Evolutionary conservation across 1,140 invertebrate species (phyloP).

Genomic region (Triops cancriformis): DNA sequence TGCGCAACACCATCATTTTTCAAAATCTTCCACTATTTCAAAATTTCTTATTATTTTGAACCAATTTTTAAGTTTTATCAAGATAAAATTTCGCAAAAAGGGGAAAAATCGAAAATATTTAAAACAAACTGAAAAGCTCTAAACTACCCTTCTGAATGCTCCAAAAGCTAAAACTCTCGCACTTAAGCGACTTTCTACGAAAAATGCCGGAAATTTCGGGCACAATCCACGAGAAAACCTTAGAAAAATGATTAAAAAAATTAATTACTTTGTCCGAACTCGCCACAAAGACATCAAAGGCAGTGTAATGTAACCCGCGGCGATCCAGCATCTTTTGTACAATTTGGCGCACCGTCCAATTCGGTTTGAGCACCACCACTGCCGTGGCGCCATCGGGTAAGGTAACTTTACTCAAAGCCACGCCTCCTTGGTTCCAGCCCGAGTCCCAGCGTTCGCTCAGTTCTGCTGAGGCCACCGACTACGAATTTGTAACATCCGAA

Average conservation of each 20-base stretch:
- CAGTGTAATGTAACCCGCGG: constrained; percentile 61
- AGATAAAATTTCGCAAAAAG: too few species aligned
- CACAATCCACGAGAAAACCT: not conserved
- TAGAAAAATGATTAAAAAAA: too few species aligned
- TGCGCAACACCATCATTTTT: too few species aligned
- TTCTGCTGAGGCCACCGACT: constrained; percentile 33
- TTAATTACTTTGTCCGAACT: constrained; percentile 52
- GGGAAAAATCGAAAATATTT: too few species aligned
- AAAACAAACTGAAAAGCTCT: too few species aligned
- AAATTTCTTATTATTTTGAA: too few species aligned
- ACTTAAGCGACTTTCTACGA: too few species aligned
- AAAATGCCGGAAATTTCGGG: too few species aligned
- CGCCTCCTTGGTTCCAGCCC: not conserved
- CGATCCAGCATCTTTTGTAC: constrained; percentile 75
- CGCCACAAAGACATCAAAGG: constrained; percentile 63
- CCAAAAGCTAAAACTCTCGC: too few species aligned
- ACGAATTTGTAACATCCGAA: constrained; percentile 11
- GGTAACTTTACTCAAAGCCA: constrained; percentile 36
- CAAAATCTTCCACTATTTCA: too few species aligned
- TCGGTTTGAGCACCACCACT: constrained; percentile 66
- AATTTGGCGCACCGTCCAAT: constrained; percentile 64
- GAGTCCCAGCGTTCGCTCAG: constrained; percentile 20
- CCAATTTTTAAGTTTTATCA: too few species aligned
- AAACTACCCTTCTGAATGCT: too few species aligned
- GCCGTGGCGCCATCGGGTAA: constrained; percentile 84